These are phyloP conservation scores for Drosophila subquinaria DNA, from an alignment of 2,888 invertebrate genomes.

Conservation along the genomic window DNA sequence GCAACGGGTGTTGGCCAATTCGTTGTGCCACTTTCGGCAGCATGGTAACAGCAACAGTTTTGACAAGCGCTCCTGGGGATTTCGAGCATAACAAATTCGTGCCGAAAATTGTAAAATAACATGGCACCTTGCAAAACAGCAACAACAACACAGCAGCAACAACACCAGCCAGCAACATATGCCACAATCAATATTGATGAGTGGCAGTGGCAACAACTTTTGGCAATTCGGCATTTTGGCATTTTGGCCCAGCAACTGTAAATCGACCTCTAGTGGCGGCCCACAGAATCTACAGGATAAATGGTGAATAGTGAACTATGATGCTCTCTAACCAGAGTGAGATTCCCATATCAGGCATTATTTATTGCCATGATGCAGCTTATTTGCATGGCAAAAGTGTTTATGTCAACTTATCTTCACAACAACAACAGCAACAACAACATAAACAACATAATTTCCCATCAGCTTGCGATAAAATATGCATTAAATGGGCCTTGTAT, in stretches of 20 bases:
- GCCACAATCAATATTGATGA: constrained; percentile 73
- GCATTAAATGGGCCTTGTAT: constrained; percentile 23
- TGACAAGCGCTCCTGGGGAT: constrained; percentile 76
- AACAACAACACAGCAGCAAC: too few species aligned
- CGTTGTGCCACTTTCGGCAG: constrained; percentile 47
- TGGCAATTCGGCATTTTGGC: constrained; percentile 17
- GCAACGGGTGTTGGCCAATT: constrained; percentile 43
- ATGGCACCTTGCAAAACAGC: constrained; percentile 45
- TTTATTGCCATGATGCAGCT: constrained; percentile 38
- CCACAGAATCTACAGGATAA: constrained; percentile 9
- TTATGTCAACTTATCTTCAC: constrained; percentile 52
- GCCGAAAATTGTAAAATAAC: constrained; percentile 63
- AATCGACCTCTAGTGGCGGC: constrained; percentile 14
- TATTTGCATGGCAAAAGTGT: constrained; percentile 55
- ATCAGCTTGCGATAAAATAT: constrained; percentile 37
- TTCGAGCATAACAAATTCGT: constrained; percentile 72
- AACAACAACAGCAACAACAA: constrained; percentile 26
- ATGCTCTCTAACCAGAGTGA: constrained; percentile 7
- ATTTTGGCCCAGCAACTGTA: constrained; percentile 7
- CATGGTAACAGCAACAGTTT: constrained; percentile 47
- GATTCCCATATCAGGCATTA: constrained; percentile 20
- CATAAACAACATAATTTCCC: constrained; percentile 3
- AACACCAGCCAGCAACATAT: background rate
- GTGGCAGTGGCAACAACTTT: constrained; percentile 50
- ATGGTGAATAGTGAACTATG: constrained; percentile 11